Percentiles rank a stretch among this genome's conserved stretches.
phyloP scores from a whole-genome alignment of 2,113 vertebrate species.

The Lonchura striata region DNA sequence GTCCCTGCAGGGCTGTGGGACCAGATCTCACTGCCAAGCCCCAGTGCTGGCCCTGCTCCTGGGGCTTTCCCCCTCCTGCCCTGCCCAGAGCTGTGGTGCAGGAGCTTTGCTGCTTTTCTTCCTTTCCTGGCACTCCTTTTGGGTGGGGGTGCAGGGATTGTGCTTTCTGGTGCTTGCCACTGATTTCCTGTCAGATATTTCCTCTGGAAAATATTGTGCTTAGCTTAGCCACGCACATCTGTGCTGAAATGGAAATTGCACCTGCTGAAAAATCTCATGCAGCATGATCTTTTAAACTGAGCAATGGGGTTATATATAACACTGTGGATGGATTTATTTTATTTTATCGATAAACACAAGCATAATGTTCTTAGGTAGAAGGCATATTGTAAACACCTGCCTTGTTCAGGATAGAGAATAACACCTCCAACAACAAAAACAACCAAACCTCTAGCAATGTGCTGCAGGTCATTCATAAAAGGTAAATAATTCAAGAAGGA shows the following conservation, averaged over 20 bases:
- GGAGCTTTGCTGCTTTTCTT: neutral
- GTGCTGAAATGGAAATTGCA: conserved; percentile 33
- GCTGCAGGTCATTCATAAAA: neutral
- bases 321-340: conserved; percentile 29
- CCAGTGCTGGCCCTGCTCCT: accelerated
- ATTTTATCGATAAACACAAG: conserved; percentile 50
- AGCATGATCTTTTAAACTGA: conserved; percentile 5
- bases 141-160: neutral
- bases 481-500: neutral
- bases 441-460: neutral
- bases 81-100: neutral
- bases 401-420: conserved; percentile 1
- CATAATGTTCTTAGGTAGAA: neutral
- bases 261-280: conserved; percentile 40
- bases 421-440: neutral
- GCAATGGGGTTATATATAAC: conserved; percentile 14
- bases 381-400: neutral
- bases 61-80: neutral
- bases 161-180: neutral
- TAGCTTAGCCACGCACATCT: neutral
- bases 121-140: neutral
- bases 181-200: conserved; percentile 43
- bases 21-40: accelerated
- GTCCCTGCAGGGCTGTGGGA: neutral
- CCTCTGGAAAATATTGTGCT: conserved; percentile 23